Percentiles rank a stretch among this genome's conserved stretches.
phyloP scores from a whole-genome alignment of 2,888 invertebrate species.

The Blera fallax region DNA sequence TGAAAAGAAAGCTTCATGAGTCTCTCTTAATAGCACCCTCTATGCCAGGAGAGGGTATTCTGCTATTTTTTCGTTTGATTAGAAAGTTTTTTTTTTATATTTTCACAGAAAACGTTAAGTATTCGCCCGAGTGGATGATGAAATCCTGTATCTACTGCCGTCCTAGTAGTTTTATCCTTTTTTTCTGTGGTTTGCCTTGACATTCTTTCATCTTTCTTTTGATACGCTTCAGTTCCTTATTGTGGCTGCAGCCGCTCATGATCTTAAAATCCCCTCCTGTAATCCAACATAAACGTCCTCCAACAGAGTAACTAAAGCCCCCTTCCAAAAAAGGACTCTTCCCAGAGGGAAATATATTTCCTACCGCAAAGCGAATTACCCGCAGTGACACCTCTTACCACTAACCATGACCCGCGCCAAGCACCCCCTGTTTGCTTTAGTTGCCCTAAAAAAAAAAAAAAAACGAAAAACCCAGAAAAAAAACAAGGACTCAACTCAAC shows the following conservation, averaged over 20 bases:
- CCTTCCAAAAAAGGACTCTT: no score
- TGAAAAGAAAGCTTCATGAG: no score
- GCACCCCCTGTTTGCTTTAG: conserved; percentile 19
- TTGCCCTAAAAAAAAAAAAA: conserved; percentile 17
- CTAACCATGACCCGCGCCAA: conserved; percentile 11
- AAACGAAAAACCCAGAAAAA: background rate
- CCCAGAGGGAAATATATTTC: conserved; percentile 46
- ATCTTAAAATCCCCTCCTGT: background rate
- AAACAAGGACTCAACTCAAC: conserved; percentile 40
- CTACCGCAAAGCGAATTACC: conserved; percentile 65
- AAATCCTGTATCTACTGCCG: background rate
- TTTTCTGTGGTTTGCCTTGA: background rate
- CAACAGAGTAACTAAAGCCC: conserved; percentile 12
- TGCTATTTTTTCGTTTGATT: no score
- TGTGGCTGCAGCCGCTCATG: background rate
- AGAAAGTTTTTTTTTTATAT: no score
- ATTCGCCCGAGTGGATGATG: conserved; percentile 12
- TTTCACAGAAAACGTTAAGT: conserved; percentile 38
- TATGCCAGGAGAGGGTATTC: no score
- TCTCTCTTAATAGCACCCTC: no score
- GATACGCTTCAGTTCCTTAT: background rate
- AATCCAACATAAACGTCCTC: background rate
- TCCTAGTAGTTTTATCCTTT: no score
- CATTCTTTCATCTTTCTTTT: background rate
- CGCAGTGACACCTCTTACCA: conserved; percentile 69